Conservation (phyloP, 2,888 invertebrate species). For the Nudaria mundana region DNA sequence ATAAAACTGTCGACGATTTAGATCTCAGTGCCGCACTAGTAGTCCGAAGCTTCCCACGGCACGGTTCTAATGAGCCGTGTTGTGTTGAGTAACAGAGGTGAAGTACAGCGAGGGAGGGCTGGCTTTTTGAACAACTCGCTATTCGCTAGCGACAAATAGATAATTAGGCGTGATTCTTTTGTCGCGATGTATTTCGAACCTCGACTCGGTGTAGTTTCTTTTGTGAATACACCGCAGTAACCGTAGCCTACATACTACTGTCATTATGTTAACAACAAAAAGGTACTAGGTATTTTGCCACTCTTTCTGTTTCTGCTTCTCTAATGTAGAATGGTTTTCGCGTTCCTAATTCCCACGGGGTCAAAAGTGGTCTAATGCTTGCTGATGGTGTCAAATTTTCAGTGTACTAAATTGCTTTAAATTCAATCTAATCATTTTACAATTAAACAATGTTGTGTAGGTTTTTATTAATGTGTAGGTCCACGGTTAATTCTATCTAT, state of each 20-base stretch:
- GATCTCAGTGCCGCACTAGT: slow-evolving; percentile 43
- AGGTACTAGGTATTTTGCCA: neutral
- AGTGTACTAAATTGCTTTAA: no score
- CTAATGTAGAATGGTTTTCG: no score
- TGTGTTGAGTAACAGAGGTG: slow-evolving; percentile 67
- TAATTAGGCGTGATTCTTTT: slow-evolving; percentile 48
- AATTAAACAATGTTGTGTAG: no score
- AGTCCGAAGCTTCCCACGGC: slow-evolving; percentile 66
- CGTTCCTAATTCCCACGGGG: no score
- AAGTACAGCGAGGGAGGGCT: slow-evolving; percentile 36
- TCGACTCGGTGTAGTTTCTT: neutral
- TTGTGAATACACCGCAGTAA: neutral
- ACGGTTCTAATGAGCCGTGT: slow-evolving; percentile 76
- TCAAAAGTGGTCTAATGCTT: no score
- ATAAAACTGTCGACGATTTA: slow-evolving; percentile 21
- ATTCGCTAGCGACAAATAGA: slow-evolving; percentile 46
- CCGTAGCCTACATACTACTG: no score
- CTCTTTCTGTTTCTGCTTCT: neutral
- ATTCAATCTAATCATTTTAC: no score
- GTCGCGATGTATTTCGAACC: slow-evolving; percentile 19
- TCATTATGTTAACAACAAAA: neutral
- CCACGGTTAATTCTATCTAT: no score
- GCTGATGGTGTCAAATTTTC: no score
- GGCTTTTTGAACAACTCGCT: slow-evolving; percentile 54
- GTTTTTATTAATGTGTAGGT: no score